Conservation (phyloP, 2,113 vertebrate genomes). For the Sciurus niger region DNA sequence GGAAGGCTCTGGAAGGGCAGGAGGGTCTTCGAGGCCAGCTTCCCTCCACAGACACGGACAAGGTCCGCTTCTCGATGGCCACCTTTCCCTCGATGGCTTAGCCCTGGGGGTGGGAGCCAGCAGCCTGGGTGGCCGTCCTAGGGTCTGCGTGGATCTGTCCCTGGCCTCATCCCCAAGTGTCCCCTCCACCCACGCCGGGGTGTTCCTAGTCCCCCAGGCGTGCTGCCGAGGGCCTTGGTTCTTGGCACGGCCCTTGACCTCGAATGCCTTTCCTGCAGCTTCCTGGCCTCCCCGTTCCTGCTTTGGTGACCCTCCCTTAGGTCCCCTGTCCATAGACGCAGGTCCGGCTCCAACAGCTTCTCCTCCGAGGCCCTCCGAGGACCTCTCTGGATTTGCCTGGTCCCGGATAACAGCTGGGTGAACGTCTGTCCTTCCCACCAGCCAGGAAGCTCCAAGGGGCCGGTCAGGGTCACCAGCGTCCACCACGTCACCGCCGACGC, state of each 20-base stretch:
- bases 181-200: rapidly evolving
- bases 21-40: neutral
- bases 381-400: rapidly evolving
- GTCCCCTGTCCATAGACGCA: neutral
- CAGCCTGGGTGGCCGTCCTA: neutral
- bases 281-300: neutral
- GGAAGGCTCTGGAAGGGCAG: neutral
- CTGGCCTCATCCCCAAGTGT: neutral
- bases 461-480: neutral
- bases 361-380: neutral
- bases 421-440: neutral
- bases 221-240: neutral
- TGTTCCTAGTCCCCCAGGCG: rapidly evolving
- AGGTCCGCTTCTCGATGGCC: neutral
- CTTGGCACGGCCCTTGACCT: neutral
- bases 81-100: rapidly evolving
- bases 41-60: rapidly evolving
- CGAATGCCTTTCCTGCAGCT: neutral
- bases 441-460: neutral
- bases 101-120: rapidly evolving
- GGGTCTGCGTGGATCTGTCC: neutral
- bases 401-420: no score
- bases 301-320: no score
- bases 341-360: neutral
- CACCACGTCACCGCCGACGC: rapidly evolving